Evolutionary conservation across 2,888 invertebrate genomes (phyloP).

Genomic region (Parnassius glacialis): DNA sequence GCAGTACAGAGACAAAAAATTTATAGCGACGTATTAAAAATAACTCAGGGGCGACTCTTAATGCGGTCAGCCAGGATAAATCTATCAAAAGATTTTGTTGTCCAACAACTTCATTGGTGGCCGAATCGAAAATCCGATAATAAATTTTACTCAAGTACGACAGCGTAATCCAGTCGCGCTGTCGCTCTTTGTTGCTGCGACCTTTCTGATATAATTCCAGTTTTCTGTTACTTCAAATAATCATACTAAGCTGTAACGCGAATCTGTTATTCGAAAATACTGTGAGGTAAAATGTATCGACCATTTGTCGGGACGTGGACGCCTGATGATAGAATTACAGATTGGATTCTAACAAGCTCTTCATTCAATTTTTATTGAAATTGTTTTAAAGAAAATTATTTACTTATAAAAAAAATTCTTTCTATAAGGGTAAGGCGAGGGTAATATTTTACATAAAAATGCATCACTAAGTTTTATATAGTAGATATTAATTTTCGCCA

Average conservation of each 20-base stretch:
- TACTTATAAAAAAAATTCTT: too few species aligned
- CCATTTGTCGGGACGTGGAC: slow-evolving; percentile 27
- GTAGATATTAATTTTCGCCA: not conserved
- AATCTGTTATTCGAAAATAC: slow-evolving; percentile 57
- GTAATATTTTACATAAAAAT: too few species aligned
- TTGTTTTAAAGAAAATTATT: too few species aligned
- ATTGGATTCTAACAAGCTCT: too few species aligned
- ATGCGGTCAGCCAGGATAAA: slow-evolving; percentile 79
- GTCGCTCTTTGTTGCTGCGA: slow-evolving; percentile 75
- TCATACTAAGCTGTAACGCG: slow-evolving; percentile 61
- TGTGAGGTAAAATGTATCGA: slow-evolving; percentile 36
- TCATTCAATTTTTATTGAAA: not conserved
- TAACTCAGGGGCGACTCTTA: slow-evolving; percentile 71
- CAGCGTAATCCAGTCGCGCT: slow-evolving; percentile 78
- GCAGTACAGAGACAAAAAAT: slow-evolving; percentile 53
- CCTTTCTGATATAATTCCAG: slow-evolving; percentile 73
- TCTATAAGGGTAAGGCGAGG: too few species aligned
- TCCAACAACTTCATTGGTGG: slow-evolving; percentile 81
- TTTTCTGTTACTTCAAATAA: slow-evolving; percentile 75
- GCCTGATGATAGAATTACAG: not conserved
- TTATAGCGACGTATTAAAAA: slow-evolving; percentile 74
- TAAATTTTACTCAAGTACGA: slow-evolving; percentile 80
- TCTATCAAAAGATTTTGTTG: slow-evolving; percentile 81
- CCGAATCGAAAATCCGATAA: slow-evolving; percentile 81
- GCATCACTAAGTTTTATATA: not conserved